Evolutionary conservation across 2,888 invertebrate genomes (phyloP).

Genomic region (Asteroscopus sphinx): DNA sequence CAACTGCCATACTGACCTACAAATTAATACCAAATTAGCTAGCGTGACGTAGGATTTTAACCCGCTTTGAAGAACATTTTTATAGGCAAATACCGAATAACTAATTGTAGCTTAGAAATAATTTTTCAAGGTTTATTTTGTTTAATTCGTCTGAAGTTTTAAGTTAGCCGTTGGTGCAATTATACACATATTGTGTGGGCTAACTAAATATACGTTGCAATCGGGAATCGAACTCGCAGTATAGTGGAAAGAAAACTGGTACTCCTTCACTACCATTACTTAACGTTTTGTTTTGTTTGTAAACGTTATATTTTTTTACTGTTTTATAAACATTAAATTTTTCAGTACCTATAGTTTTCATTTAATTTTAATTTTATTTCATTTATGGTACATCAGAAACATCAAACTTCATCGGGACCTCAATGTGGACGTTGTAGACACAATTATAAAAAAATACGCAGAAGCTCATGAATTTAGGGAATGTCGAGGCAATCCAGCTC

Average conservation of each 20-base stretch:
- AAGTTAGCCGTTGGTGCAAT: not conserved
- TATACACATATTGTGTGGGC: not conserved
- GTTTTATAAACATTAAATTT: too few species aligned
- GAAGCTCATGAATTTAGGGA: too few species aligned
- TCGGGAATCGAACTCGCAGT: not conserved
- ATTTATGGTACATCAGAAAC: too few species aligned
- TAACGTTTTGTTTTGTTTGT: not conserved
- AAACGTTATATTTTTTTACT: not conserved
- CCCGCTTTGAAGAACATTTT: not conserved
- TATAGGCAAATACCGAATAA: not conserved
- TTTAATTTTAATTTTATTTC: too few species aligned
- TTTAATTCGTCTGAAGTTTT: too few species aligned
- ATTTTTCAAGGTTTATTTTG: too few species aligned
- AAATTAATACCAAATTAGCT: conserved; percentile 2
- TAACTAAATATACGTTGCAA: not conserved
- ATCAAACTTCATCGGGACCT: too few species aligned
- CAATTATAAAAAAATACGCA: too few species aligned
- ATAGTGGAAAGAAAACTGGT: not conserved
- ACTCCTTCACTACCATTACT: not conserved
- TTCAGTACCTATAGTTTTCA: too few species aligned
- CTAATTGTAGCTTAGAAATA: too few species aligned
- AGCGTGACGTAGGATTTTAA: conserved; percentile 16
- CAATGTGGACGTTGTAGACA: too few species aligned
- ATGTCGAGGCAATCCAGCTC: too few species aligned
- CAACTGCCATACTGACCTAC: not conserved